phyloP scores from a whole-genome alignment of 2,888 invertebrate genomes.

The Hydropsyche betteni region DNA sequence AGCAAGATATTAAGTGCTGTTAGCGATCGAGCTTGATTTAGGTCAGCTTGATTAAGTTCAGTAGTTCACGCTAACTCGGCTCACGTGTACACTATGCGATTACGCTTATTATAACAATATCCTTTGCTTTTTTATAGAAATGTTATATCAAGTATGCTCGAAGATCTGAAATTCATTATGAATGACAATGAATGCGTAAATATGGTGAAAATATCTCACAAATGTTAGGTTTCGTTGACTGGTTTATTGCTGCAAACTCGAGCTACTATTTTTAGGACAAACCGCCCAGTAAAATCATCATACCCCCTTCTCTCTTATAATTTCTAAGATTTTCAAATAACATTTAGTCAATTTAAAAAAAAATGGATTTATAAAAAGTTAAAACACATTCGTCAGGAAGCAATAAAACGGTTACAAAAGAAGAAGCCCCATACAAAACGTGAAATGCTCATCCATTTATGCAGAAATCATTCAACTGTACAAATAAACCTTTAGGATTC shows the following conservation, averaged over 20 bases:
- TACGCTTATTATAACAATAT: too few species aligned
- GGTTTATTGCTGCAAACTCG: constrained; percentile 31
- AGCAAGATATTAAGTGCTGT: neutral
- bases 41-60: constrained; percentile 28
- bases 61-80: constrained; percentile 7
- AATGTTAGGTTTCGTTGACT: neutral
- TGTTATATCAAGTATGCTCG: too few species aligned
- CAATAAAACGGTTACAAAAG: neutral
- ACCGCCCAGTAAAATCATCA: constrained; percentile 28
- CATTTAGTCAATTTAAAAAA: too few species aligned
- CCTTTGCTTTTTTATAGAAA: too few species aligned
- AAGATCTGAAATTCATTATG: too few species aligned
- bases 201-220: too few species aligned
- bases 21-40: constrained; percentile 2
- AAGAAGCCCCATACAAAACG: too few species aligned
- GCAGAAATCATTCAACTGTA: too few species aligned
- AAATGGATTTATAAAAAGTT: constrained; percentile 14
- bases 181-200: too few species aligned
- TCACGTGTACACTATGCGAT: constrained; percentile 13
- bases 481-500: neutral
- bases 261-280: constrained; percentile 38
- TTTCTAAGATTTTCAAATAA: constrained; percentile 6
- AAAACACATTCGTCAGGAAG: neutral
- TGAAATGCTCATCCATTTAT: too few species aligned
- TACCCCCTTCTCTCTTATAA: constrained; percentile 22